A percentile compares a stretch with the other conserved stretches of the same genome.
These are phyloP conservation scores for Drosophila neotestacea DNA, from an alignment of 2,888 invertebrate genomes.

Conservation along the genomic window DNA sequence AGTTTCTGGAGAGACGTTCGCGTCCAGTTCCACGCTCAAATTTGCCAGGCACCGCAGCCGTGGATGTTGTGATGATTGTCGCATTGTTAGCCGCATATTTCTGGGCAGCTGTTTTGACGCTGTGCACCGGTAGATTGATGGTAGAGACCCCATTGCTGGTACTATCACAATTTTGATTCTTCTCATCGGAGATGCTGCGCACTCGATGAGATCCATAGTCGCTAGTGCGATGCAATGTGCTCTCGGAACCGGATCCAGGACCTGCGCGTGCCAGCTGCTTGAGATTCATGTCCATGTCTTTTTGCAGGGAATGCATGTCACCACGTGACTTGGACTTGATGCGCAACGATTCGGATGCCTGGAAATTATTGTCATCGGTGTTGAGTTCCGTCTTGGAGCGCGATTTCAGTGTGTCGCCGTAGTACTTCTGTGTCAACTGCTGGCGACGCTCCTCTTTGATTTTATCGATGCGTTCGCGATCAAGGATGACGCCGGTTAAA, in stretches of 20 bases:
- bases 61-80: slow-evolving; percentile 34
- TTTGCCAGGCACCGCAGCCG: slow-evolving; percentile 49
- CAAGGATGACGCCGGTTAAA: slow-evolving; percentile 87
- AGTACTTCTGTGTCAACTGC: slow-evolving; percentile 93
- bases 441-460: slow-evolving; percentile 96
- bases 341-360: slow-evolving; percentile 80
- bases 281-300: slow-evolving; percentile 83
- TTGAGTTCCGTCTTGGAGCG: slow-evolving; percentile 85
- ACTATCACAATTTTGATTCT: slow-evolving; percentile 85
- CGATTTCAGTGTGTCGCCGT: slow-evolving; percentile 91
- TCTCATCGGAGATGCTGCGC: slow-evolving; percentile 85
- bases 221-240: slow-evolving; percentile 60
- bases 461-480: slow-evolving; percentile 94
- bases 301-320: slow-evolving; percentile 82
- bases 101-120: slow-evolving; percentile 67
- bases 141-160: slow-evolving; percentile 45
- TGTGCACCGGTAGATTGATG: slow-evolving; percentile 37
- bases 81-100: slow-evolving; percentile 57
- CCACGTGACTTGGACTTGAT: slow-evolving; percentile 85
- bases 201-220: slow-evolving; percentile 74
- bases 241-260: slow-evolving; percentile 80
- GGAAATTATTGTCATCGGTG: slow-evolving; percentile 81
- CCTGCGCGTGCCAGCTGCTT: slow-evolving; percentile 77
- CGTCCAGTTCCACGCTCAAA: slow-evolving; percentile 78
- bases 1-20: slow-evolving; percentile 67